Evolutionary conservation across 2,113 vertebrate genomes (phyloP).

Genomic region (Chaetops frenatus): DNA sequence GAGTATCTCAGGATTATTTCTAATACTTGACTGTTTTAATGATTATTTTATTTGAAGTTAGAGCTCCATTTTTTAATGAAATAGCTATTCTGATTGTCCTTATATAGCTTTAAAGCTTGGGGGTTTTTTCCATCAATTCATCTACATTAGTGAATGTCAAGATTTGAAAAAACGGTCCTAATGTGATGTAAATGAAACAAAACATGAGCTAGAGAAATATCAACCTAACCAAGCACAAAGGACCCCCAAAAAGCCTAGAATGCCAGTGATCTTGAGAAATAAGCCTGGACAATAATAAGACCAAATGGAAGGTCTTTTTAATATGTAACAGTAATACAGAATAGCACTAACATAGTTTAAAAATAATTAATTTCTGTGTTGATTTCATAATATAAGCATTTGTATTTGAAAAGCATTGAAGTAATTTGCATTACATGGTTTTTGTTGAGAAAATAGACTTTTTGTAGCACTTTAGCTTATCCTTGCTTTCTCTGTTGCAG

Average conservation of each 20-base stretch:
- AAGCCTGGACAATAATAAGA: background rate
- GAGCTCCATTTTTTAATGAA: background rate
- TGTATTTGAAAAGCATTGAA: background rate
- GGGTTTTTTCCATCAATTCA: background rate
- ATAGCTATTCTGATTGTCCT: background rate
- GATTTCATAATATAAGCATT: background rate
- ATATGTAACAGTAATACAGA: background rate
- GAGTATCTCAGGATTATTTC: background rate
- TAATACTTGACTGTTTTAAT: background rate
- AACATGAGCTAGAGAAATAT: background rate
- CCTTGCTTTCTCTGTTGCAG: background rate
- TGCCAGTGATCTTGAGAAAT: background rate
- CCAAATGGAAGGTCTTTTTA: background rate
- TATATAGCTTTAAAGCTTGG: background rate
- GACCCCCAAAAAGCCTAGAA: accelerated
- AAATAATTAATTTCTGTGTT: background rate
- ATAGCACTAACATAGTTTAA: background rate
- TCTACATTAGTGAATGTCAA: background rate
- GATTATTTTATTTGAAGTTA: background rate
- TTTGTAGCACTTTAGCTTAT: background rate
- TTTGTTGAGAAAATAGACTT: background rate
- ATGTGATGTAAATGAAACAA: background rate
- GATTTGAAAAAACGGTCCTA: background rate
- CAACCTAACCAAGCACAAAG: background rate
- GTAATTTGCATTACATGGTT: background rate